Conservation (phyloP, 2,797 vertebrate genomes). For the Peromyscus melanophrys region DNA sequence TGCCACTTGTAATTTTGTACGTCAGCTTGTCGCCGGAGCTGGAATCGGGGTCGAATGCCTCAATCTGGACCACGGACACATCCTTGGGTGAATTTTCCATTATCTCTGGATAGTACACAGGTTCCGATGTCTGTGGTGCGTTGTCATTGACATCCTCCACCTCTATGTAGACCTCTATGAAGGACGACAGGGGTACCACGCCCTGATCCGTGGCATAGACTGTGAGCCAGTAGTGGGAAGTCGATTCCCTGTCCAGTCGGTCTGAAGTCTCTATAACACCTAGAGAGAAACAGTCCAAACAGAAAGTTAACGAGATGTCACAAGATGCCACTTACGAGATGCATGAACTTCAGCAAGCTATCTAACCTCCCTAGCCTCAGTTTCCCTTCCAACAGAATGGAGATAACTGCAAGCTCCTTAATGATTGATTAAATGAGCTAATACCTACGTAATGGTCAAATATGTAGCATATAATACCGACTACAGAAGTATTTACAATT, state of each 20-base stretch:
- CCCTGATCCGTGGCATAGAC: constrained; percentile 96
- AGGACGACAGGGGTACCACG: constrained; percentile 96
- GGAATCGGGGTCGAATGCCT: constrained; percentile 96
- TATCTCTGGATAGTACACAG: constrained; percentile 97
- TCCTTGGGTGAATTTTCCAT: constrained; percentile 98
- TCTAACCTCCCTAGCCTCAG: not conserved
- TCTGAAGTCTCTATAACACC: constrained; percentile 96
- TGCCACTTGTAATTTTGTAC: constrained; percentile 98
- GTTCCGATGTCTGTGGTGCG: constrained; percentile 96
- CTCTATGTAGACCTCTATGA: constrained; percentile 96
- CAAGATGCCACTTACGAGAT: not conserved
- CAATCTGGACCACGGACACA: constrained; percentile 95
- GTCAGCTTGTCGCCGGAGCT: constrained; percentile 94
- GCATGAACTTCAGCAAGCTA: not conserved
- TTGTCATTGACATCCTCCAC: constrained; percentile 99
- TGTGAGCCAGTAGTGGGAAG: constrained; percentile 97
- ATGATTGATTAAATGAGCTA: not conserved
- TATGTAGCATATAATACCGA: fast-evolving
- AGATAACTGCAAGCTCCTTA: not conserved
- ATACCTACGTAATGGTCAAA: not conserved
- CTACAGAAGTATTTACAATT: not conserved
- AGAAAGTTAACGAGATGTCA: not conserved
- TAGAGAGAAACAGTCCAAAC: constrained; percentile 76
- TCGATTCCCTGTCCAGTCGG: constrained; percentile 95
- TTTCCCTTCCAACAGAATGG: not conserved